Evolutionary conservation across 2,888 invertebrate species (phyloP).

Genomic region (Pachliopta kotzebuea): DNA sequence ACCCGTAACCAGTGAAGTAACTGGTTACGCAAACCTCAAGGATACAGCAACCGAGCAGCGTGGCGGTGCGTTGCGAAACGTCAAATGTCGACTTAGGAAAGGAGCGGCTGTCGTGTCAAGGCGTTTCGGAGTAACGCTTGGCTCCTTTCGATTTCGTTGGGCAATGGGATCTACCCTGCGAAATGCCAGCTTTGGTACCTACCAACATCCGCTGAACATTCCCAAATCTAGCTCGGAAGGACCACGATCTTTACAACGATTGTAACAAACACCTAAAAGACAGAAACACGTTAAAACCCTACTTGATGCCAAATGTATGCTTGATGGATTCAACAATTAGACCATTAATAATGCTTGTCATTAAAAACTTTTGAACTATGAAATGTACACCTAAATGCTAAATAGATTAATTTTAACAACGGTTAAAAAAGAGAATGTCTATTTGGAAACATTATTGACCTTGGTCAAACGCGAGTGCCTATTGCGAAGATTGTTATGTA

Average conservation of each 20-base stretch:
- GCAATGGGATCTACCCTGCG: conserved; percentile 56
- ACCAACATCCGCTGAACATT: conserved; percentile 6
- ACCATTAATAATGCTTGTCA: background rate
- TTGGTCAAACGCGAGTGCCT: conserved; percentile 17
- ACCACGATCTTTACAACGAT: background rate
- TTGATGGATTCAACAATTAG: no score
- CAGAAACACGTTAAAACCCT: no score
- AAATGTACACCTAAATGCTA: no score
- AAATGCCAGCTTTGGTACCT: conserved; percentile 44
- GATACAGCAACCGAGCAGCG: conserved; percentile 36
- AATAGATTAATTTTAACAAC: no score
- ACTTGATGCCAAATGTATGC: no score
- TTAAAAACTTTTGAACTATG: no score
- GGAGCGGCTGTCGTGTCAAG: conserved; percentile 64
- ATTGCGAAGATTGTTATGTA: conserved; percentile 24
- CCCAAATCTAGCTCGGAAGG: conserved; percentile 15
- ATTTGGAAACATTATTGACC: conserved; percentile 20
- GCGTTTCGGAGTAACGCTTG: conserved; percentile 41
- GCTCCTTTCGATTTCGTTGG: conserved; percentile 62
- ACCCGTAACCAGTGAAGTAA: conserved; percentile 39
- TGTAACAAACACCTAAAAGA: no score
- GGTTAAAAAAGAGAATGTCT: conserved; percentile 26
- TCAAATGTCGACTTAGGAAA: conserved; percentile 70
- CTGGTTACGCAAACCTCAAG: conserved; percentile 46
- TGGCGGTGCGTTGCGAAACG: conserved; percentile 39